Base-by-base conservation (phyloP, 2,797 vertebrate species). In the Phalloptychus januarius region DNA sequence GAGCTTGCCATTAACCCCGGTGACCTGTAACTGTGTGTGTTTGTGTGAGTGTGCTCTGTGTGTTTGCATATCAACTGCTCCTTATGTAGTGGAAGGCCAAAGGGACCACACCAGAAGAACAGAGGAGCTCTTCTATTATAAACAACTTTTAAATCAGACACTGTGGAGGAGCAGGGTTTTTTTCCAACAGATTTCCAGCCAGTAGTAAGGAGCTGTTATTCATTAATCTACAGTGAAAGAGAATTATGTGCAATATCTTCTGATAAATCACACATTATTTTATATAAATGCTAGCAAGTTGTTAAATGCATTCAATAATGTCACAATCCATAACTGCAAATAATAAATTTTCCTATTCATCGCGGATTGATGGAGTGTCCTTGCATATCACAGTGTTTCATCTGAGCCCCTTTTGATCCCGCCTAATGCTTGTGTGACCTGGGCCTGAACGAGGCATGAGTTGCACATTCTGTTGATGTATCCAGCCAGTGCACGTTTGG, bases 81-180 rank as follows among this genome's bases (percentile, higher is more conserved):
- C 72, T 84, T 85, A 83, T 89, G 71, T 71, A 87, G 74, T 48
- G 71, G 71, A 87, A 76, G 80, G 85, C 90, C 86, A 89, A 90
- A 65, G 67, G 33, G 94, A 93, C 92, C 93, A 94, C 93, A 93
- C 89, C 80, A 91, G 91, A 84, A 87, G 92, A 92, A 93, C 87
- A 92, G 85, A 90, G 73, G 65, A 87, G 75, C 54, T 72, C 83
- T 79, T 89, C 81, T 82, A 87, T 91, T 90, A 83, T 91, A 91
- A 93, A 92, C 85, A 90, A 81, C 79, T 85, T 92, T 89, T 77
- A 84, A 87, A 90, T 86, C 86, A 85, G 85, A 77, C 84, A 75
- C 84, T 75, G 81, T 88, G 72, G 79, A 12, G 63, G 84, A 81
- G 74, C 74, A 79, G 76, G 72, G 69, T 80, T 88, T 91, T 52